Evolutionary conservation across 2,888 invertebrate genomes (phyloP).

Genomic region (Standfussiana lucernea): DNA sequence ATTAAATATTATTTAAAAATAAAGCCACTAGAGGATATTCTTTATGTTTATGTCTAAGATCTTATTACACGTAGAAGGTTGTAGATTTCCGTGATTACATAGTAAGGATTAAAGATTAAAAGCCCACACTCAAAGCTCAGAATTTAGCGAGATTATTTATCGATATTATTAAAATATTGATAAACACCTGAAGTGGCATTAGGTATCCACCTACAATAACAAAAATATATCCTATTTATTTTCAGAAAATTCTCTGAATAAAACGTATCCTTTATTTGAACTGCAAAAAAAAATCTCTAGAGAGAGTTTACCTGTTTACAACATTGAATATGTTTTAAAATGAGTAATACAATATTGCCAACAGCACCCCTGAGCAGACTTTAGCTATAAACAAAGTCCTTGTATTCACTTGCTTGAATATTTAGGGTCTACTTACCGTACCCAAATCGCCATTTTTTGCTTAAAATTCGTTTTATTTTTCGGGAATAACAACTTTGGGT

Average conservation of each 20-base stretch:
- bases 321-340: constrained; percentile 59
- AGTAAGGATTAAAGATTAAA: neutral
- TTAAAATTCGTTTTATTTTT: constrained; percentile 37
- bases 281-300: constrained; percentile 10
- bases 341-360: constrained; percentile 50
- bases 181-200: neutral
- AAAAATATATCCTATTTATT: neutral
- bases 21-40: too few relatives aligned
- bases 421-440: constrained; percentile 55
- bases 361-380: constrained; percentile 52
- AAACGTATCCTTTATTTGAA: neutral
- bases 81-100: neutral
- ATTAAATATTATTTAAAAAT: too few relatives aligned
- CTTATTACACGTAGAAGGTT: neutral
- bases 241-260: neutral
- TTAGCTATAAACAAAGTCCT: constrained; percentile 58
- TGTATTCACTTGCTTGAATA: constrained; percentile 61
- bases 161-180: neutral
- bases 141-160: neutral
- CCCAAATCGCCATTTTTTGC: constrained; percentile 30
- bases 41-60: too few relatives aligned
- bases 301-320: constrained; percentile 39
- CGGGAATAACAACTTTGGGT: constrained; percentile 26
- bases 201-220: neutral
- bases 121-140: neutral